A percentile compares a stretch with the other conserved stretches of the same genome.
These are phyloP conservation scores for Rousettus leschenaultii DNA, from an alignment of 2,113 vertebrate species.

Conservation along the genomic window DNA sequence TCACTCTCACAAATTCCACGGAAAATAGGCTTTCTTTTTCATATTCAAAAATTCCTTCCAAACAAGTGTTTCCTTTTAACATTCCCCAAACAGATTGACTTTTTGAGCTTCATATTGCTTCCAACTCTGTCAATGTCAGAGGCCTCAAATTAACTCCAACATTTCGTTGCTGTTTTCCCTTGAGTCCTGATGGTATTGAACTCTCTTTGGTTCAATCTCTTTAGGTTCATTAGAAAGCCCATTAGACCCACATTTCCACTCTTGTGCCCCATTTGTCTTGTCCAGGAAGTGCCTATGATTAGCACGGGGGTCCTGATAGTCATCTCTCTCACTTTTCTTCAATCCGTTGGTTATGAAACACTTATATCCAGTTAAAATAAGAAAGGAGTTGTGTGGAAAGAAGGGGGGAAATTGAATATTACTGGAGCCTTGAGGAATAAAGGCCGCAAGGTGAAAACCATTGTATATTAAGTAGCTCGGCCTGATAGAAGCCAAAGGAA, in stretches of 20 bases:
- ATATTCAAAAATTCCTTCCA: conserved; percentile 56
- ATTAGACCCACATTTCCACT: not conserved
- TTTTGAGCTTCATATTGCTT: conserved; percentile 61
- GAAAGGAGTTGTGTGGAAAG: not conserved
- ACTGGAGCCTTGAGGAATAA: conserved; percentile 15
- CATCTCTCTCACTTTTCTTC: not conserved
- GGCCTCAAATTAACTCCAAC: conserved; percentile 46
- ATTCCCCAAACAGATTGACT: conserved; percentile 57
- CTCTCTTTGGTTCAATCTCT: conserved; percentile 4
- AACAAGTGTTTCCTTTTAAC: conserved; percentile 65
- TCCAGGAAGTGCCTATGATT: not conserved
- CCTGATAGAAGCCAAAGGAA: conserved; percentile 26
- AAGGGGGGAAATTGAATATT: not conserved
- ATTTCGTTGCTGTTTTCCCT: not conserved
- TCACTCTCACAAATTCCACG: conserved; percentile 39
- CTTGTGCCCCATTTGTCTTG: not conserved
- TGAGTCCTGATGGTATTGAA: conserved; percentile 23
- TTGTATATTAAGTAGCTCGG: conserved; percentile 10
- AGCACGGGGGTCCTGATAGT: not conserved
- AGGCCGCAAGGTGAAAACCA: not conserved
- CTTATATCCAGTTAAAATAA: conserved; percentile 26
- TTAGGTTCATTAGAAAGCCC: not conserved
- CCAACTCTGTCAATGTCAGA: conserved; percentile 50
- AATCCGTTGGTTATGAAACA: not conserved
- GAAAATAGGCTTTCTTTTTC: conserved; percentile 47